A percentile compares a stretch with the other conserved stretches of the same genome.
Conservation (phyloP, 2,888 invertebrate genomes). For the Macroteleia sp. region DNA sequence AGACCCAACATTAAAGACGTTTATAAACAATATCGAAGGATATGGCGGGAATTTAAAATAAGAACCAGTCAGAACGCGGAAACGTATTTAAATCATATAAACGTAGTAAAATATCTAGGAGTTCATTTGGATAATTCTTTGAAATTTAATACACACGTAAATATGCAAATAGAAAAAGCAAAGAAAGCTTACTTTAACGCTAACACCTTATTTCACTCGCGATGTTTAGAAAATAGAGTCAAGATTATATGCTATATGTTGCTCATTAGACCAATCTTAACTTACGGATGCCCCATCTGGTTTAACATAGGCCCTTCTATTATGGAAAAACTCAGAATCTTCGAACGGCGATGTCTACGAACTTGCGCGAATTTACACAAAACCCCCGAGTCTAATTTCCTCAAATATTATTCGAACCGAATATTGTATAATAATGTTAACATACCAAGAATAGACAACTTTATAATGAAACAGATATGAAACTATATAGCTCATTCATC, state of each 20-base stretch:
- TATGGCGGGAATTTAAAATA: background rate
- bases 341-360: slow-evolving; percentile 22
- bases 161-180: slow-evolving; percentile 56
- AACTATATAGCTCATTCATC: slow-evolving; percentile 1
- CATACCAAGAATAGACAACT: slow-evolving; percentile 16
- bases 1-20: background rate
- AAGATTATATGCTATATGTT: no score
- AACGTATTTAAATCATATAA: slow-evolving; percentile 5
- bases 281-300: no score
- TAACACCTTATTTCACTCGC: slow-evolving; percentile 58
- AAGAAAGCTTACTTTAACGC: slow-evolving; percentile 63
- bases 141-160: slow-evolving; percentile 28
- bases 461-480: slow-evolving; percentile 12
- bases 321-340: slow-evolving; percentile 53
- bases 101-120: no score
- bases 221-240: slow-evolving; percentile 9
- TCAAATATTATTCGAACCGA: background rate
- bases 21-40: background rate
- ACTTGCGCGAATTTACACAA: no score
- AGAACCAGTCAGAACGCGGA: background rate
- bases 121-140: slow-evolving; percentile 5
- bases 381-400: background rate
- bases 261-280: no score
- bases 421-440: background rate
- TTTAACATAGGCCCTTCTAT: slow-evolving; percentile 11